A percentile compares a stretch with the other conserved stretches of the same genome.
phyloP scores from a whole-genome alignment of 2,797 vertebrate species.

The Ibycter americanus region DNA sequence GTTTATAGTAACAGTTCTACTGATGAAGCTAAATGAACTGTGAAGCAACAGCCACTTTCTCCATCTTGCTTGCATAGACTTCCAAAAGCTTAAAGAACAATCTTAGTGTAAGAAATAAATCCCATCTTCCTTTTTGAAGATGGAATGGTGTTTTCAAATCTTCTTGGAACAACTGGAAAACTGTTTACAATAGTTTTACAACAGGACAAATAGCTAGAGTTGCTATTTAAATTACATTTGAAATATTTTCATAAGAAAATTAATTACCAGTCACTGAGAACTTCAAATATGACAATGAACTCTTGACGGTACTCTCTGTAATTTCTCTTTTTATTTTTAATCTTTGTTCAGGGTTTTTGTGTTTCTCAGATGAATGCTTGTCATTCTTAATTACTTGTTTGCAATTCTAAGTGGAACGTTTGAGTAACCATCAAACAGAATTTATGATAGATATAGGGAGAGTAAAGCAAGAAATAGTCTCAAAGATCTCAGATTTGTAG shows the following conservation, averaged over 20 bases:
- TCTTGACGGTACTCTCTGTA: background rate
- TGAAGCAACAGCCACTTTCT: background rate
- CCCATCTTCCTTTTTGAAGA: background rate
- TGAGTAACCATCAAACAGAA: background rate
- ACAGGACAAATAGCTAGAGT: background rate
- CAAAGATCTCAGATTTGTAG: background rate
- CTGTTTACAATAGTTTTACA: background rate
- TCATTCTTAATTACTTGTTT: slow-evolving; percentile 24
- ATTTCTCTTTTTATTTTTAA: background rate
- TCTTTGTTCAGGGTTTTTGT: background rate
- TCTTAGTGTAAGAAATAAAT: background rate
- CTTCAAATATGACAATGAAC: background rate
- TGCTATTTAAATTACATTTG: background rate
- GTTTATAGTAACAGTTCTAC: background rate
- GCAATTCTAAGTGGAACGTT: background rate
- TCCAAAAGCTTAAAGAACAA: background rate
- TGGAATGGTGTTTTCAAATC: background rate
- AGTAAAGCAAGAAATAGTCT: background rate
- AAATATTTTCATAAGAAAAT: background rate
- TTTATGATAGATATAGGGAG: background rate
- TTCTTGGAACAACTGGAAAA: background rate
- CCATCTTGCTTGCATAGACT: background rate
- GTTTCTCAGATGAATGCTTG: background rate
- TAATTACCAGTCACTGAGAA: background rate
- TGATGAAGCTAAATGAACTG: background rate